Base-by-base conservation (phyloP, 2,113 vertebrate species). In the Naja naja region DNA sequence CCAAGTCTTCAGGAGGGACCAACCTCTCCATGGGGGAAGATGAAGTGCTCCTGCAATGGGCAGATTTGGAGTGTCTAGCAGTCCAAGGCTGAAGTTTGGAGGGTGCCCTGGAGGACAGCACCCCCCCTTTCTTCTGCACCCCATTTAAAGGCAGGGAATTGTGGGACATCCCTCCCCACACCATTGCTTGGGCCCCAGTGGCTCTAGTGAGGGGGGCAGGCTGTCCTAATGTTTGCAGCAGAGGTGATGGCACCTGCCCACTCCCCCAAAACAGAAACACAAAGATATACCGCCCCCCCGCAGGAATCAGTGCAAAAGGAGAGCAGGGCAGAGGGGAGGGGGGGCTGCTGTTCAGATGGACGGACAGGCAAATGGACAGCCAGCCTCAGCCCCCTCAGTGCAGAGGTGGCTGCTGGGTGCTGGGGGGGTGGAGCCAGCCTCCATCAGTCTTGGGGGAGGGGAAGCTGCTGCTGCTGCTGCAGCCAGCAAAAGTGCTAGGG, bases 81-180 rank as follows among this genome's bases (percentile, higher is more conserved):
- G 7, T n/a, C 27, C 60, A 69, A 69, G 27, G 60, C 30, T 69
- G 1, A 14, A 14, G 14, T n/a, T 2, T 16, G 54, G 54, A 45
- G 5, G 39, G 11, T 0, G 20, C 34, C 34, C 5, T 14, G 55
- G 39, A 16, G 12, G 5, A 8, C 0, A 4, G 39, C 11, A 0
- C 23, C 34, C 34, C 20, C 43, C 47, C 25, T 3, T 12, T 25
- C 12, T 16, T 27, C 12, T 58, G n/a, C 22, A 23, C 54, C 53
- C 34, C 20, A 14, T 39, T 55, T 4, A 5, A 39, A 43, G 88
- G n/a, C 3, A 30, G 54, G 52, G 34, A 4, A 30, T 30, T 14
- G 25, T 87, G 85, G 47, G 47, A 54, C 54, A 88, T 9, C 0
- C 52, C 91, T 12, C 7, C 23, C 1, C 3, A 12, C 30, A 3